These are phyloP conservation scores for Pemphredon lugubris DNA, from an alignment of 2,888 invertebrate genomes.

Conservation along the genomic window DNA sequence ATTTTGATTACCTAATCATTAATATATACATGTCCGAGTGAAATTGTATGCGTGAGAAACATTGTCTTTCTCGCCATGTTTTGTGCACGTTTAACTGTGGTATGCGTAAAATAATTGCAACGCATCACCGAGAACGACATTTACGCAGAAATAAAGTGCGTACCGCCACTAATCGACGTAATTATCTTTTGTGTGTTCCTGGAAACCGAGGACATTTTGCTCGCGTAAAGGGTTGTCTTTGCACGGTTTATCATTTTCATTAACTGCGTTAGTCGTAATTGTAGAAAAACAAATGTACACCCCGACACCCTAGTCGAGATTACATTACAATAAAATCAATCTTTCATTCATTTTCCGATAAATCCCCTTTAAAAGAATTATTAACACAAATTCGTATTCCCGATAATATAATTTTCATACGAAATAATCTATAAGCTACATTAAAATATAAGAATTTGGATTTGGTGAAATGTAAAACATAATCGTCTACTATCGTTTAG, in stretches of 20 bases:
- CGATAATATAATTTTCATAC: slow-evolving; percentile 51
- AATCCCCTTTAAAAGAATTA: slow-evolving; percentile 38
- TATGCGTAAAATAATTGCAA: slow-evolving; percentile 53
- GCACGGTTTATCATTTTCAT: slow-evolving; percentile 22
- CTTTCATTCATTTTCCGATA: slow-evolving; percentile 26
- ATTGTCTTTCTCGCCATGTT: slow-evolving; percentile 29
- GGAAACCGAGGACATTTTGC: slow-evolving; percentile 12
- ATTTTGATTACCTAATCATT: slow-evolving; percentile 67
- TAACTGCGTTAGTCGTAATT: slow-evolving; percentile 23
- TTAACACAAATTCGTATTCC: slow-evolving; percentile 47
- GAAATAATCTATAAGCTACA: slow-evolving; percentile 60
- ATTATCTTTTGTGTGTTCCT: slow-evolving; percentile 16
- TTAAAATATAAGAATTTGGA: slow-evolving; percentile 57
- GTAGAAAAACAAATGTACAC: slow-evolving; percentile 49
- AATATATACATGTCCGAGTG: slow-evolving; percentile 54
- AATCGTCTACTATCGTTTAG: slow-evolving; percentile 61
- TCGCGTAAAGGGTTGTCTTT: slow-evolving; percentile 19
- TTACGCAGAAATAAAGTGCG: slow-evolving; percentile 14
- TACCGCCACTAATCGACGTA: slow-evolving; percentile 14
- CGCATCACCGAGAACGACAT: slow-evolving; percentile 39
- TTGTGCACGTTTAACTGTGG: slow-evolving; percentile 54
- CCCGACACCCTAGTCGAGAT: slow-evolving; percentile 45
- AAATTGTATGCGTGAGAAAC: slow-evolving; percentile 53
- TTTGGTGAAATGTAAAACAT: slow-evolving; percentile 53
- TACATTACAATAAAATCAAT: slow-evolving; percentile 47